Percentiles rank a stretch among this genome's conserved stretches.
Evolutionary conservation across 2,797 vertebrate genomes (phyloP).

Genomic region (Protosalanx chinensis): DNA sequence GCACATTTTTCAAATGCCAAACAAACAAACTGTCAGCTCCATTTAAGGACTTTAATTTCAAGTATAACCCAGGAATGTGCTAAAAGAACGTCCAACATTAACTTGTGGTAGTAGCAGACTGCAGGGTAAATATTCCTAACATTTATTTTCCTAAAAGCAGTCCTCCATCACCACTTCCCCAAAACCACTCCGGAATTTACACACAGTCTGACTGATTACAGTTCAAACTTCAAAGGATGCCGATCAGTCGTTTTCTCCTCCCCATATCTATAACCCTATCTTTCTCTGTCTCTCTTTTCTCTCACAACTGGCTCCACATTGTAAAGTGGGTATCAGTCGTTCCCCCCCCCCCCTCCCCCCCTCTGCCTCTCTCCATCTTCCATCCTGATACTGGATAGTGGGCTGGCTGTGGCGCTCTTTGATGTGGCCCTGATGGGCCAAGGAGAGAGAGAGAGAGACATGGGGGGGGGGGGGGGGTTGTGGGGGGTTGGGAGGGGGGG

Average conservation of each 20-base stretch:
- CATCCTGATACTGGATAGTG: slow-evolving; percentile 32
- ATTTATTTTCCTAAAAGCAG: neutral
- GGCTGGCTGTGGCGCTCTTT: slow-evolving; percentile 30
- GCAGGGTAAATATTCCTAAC: neutral
- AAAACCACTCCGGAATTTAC: slow-evolving; percentile 17
- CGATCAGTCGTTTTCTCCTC: slow-evolving; percentile 36
- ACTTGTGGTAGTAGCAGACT: neutral
- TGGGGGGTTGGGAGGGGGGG: too few species aligned
- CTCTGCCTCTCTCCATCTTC: slow-evolving; percentile 10
- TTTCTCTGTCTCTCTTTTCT: neutral
- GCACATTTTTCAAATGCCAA: neutral
- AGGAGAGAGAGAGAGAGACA: neutral
- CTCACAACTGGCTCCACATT: neutral
- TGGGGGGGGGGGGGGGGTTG: too few species aligned
- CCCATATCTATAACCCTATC: slow-evolving; percentile 11
- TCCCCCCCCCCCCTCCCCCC: neutral
- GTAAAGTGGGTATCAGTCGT: slow-evolving; percentile 25
- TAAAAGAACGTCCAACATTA: neutral
- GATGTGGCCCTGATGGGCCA: slow-evolving; percentile 37
- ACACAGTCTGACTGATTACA: slow-evolving; percentile 26
- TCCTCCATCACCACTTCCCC: neutral
- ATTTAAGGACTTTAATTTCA: too few species aligned
- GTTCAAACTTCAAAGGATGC: slow-evolving; percentile 44
- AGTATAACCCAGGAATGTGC: neutral
- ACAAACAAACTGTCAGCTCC: neutral